Conservation (phyloP, 1,140 invertebrate genomes). For the Apis laboriosa region DNA sequence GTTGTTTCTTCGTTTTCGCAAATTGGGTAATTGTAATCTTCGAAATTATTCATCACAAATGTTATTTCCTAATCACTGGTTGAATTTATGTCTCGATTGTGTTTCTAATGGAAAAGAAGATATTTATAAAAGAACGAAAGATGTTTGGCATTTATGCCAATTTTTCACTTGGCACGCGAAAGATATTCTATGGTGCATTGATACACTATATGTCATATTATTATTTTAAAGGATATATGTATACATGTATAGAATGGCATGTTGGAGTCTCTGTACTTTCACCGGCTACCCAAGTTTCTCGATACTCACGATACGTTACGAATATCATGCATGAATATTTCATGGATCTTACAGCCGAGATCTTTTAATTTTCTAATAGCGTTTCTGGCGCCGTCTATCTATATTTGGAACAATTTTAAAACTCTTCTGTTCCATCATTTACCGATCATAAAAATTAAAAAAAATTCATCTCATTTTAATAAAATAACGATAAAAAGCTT, state of each 20-base stretch:
- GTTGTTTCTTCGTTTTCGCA: too few species aligned
- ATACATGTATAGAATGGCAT: constrained; percentile 16
- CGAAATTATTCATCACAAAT: too few species aligned
- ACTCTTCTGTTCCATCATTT: neutral
- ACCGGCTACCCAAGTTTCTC: constrained; percentile 50
- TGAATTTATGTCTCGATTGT: neutral
- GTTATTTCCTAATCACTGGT: neutral
- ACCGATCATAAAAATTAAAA: neutral
- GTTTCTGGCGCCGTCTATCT: neutral
- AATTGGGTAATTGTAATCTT: neutral
- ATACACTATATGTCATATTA: constrained; percentile 9
- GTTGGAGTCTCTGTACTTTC: constrained; percentile 38
- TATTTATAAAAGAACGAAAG: neutral
- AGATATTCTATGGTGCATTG: constrained; percentile 28
- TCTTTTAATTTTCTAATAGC: constrained; percentile 13
- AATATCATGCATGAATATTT: constrained; percentile 43
- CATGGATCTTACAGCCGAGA: constrained; percentile 16
- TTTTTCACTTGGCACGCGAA: neutral
- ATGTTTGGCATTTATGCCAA: neutral
- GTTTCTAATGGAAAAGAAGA: neutral
- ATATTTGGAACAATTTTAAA: neutral
- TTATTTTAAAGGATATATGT: constrained; percentile 27
- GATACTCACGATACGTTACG: constrained; percentile 43
- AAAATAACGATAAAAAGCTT: neutral
- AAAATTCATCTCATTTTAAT: neutral